Evolutionary conservation across 1,140 invertebrate genomes (phyloP).

Genomic region (Xylocopa sonorina): DNA sequence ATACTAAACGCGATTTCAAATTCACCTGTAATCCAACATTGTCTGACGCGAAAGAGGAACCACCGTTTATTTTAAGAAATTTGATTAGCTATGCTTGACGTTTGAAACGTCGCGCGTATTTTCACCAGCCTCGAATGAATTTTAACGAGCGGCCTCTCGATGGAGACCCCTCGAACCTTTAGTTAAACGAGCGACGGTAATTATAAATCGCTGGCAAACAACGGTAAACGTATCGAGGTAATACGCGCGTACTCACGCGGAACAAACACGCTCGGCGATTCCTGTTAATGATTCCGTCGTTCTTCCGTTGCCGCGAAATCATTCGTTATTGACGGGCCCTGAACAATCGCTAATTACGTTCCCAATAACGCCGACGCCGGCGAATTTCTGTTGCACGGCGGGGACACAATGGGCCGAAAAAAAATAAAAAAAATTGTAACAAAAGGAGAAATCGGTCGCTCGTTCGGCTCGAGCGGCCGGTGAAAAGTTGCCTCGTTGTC

Average conservation of each 20-base stretch:
- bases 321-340: conserved; percentile 12
- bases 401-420: conserved; percentile 49
- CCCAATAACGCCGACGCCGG: conserved; percentile 38
- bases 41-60: too few species aligned
- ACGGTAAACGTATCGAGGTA: not conserved
- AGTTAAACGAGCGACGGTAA: not conserved
- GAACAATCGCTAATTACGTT: conserved; percentile 59
- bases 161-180: too few species aligned
- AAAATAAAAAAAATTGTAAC: conserved; percentile 34
- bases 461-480: too few species aligned
- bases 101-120: not conserved
- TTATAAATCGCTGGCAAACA: not conserved
- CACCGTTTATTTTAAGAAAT: too few species aligned
- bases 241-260: not conserved
- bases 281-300: conserved; percentile 12
- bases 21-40: not conserved
- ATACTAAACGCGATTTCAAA: not conserved
- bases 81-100: too few species aligned
- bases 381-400: conserved; percentile 32
- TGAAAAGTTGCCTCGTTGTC: too few species aligned
- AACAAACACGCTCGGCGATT: not conserved
- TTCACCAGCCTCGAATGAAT: not conserved
- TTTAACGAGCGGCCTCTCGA: not conserved
- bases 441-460: conserved; percentile 45
- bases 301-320: conserved; percentile 1